Evolutionary conservation across 2,797 vertebrate species (phyloP), one percentile per base, ranked within the genome.

Genomic region (Chelidonichthys spinosus): DNA sequence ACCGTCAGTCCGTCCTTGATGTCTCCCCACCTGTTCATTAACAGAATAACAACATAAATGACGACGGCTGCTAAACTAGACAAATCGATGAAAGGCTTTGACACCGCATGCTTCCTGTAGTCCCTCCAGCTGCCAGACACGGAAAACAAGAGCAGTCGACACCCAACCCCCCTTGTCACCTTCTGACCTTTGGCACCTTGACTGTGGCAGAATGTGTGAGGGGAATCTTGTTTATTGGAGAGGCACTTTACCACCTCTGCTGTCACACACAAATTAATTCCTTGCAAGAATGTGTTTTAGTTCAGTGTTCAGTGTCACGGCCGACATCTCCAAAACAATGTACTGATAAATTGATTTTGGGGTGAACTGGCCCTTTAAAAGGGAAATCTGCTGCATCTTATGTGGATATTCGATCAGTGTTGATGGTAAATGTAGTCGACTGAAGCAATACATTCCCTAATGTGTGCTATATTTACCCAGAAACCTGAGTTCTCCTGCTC

Each of bases 151-250:
- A 63, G 46, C 62, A 17, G 42, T 60, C 11, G n/a, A 82, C 63
- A 74, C 72, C 79, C 64, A 53, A 9, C 64, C 64, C 61, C 60
- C 70, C 46, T 17, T 25, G 25, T 58, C 44, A 67, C 78, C 72
- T 62, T 70, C 52, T 74, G 62, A 78, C 71, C 81, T 84, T 72
- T 79, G 56, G 49, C 81, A 85, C 73, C 70, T 73, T 14, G 67
- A 54, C 69, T 69, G 58, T 74, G 63, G 72, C 64, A 83, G 64
- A 61, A 72, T 82, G 63, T 69, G 37, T 54, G 49, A 67, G 54
- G 69, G 40, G n/a, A 62, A 33, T 69, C 42, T 36, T 78, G 69
- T 83, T 73, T 76, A 81, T 71, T 65, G 43, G 54, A 53, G 63
- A 56, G 54, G 5, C 36, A 47, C 49, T 50, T 69, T 42, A 71